Percentiles rank a stretch among this genome's conserved stretches.
These are phyloP conservation scores for Anas georgica DNA, from an alignment of 2,797 vertebrate genomes.

Conservation along the genomic window DNA sequence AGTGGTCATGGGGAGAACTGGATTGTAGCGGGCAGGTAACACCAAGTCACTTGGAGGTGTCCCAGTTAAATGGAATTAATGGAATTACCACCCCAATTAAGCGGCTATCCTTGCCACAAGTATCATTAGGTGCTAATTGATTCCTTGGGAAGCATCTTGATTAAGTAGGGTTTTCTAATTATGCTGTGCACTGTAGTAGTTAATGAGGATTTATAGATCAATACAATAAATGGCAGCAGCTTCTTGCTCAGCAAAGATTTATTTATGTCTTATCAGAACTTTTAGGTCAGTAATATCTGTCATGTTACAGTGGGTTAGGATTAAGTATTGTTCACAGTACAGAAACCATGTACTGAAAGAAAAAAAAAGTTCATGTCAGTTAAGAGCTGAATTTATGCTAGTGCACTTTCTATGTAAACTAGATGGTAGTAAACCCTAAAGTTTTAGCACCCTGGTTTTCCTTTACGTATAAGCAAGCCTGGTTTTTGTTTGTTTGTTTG, in stretches of 20 bases:
- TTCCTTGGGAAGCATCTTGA: slow-evolving; percentile 63
- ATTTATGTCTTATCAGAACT: not conserved
- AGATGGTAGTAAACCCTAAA: not conserved
- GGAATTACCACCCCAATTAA: slow-evolving; percentile 63
- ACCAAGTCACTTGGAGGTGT: slow-evolving; percentile 2
- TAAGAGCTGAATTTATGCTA: not conserved
- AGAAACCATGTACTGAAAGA: not conserved
- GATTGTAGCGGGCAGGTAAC: not conserved
- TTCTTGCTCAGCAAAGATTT: not conserved
- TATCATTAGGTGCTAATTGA: slow-evolving; percentile 63
- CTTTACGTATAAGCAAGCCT: not conserved
- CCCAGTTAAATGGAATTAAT: slow-evolving; percentile 26
- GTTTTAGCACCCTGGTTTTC: not conserved
- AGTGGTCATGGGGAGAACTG: not conserved
- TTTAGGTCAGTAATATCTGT: not conserved
- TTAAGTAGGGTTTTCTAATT: slow-evolving; percentile 61
- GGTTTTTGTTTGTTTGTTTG: too few relatives aligned
- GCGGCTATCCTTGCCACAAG: slow-evolving; percentile 53
- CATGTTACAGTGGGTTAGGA: not conserved
- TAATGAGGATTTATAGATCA: slow-evolving; percentile 46
- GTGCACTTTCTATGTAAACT: not conserved
- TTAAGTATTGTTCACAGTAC: not conserved
- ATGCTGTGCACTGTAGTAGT: slow-evolving; percentile 10
- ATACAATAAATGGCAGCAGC: not conserved
- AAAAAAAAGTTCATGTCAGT: not conserved